Evolutionary conservation across 1,140 invertebrate species (phyloP), one percentile per base, ranked within the genome.

Genomic region (Leptinotarsa undecemlineata): DNA sequence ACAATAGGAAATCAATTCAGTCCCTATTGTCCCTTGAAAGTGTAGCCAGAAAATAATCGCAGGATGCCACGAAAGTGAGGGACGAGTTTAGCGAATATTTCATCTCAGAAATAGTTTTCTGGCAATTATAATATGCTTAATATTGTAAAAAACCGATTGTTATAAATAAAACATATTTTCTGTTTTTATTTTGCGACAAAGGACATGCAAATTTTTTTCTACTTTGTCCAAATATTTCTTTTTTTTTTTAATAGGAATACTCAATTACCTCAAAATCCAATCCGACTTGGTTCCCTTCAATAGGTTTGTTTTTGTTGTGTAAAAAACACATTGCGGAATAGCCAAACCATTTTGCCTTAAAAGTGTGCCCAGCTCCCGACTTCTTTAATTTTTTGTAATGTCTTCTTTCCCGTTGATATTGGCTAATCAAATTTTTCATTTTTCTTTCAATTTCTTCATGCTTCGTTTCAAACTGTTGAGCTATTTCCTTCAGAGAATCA

Each of bases 291-390:
- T 17, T 19, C 51, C 17, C 51, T 57, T 57, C n/a, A 57, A 19
- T n/a, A 15, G 51, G 51, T 57, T 33, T 71, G 17, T 51, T 51
- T 68, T 20, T 68, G 70, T 71, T 1, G 17, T 61, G 47, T 62
- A 71, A 62, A 71, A 71, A 71, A 71, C 70, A 21, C 70, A 71
- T 62, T 71, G 70, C 70, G 1, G 23, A 21, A 21, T 67, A 72
- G 67, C 60, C 71, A 72, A 72, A 72, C 71, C 57, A 66, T 66
- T 72, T 72, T 23, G 71, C 60, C n/a, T 64, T 72, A n/a, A 72
- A 72, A 67, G n/a, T 23, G 21, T 72, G 71, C 6, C 71, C 71
- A 14, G 71, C 71, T 33, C 71, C 71, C 2, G 33, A 72, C 33
- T 64, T 72, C 48, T 67, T 72, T 26, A 72, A 42, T 72, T 68